Conservation (phyloP, 1,140 invertebrate genomes). For the Eubasilissa regina region DNA sequence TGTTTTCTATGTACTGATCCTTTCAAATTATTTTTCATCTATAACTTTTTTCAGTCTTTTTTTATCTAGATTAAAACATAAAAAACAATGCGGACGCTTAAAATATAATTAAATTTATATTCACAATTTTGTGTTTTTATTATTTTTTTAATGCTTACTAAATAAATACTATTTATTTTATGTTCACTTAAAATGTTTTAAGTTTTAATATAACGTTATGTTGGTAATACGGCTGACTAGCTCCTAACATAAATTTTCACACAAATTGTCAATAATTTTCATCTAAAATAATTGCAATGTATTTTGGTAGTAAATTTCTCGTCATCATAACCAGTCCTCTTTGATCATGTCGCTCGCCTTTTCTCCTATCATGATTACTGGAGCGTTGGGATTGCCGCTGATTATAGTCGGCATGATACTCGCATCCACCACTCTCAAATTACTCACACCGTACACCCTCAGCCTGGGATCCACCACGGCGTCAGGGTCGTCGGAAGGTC, state of each 20-base stretch:
- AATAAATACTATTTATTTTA: too few species aligned
- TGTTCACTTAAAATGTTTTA: too few species aligned
- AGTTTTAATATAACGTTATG: not conserved
- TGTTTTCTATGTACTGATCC: too few species aligned
- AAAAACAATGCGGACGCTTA: too few species aligned
- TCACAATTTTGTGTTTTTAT: too few species aligned
- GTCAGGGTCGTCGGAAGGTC: conserved; percentile 79
- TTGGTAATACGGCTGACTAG: conserved; percentile 15
- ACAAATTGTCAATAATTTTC: not conserved
- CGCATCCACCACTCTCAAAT: conserved; percentile 82
- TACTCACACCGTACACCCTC: conserved; percentile 81
- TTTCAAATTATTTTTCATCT: too few species aligned
- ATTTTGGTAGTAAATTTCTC: conserved; percentile 37
- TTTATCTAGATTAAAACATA: too few species aligned
- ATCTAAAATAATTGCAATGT: not conserved
- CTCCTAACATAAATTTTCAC: conserved; percentile 7
- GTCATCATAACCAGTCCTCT: conserved; percentile 78
- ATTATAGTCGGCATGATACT: conserved; percentile 87
- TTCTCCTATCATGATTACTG: conserved; percentile 85
- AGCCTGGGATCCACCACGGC: conserved; percentile 88
- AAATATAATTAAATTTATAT: too few species aligned
- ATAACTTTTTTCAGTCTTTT: too few species aligned
- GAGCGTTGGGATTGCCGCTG: conserved; percentile 87
- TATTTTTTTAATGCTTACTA: too few species aligned
- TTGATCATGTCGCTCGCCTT: conserved; percentile 88